Conservation (phyloP, 2,797 vertebrate genomes). For the Cercopithecus hamlyni region DNA sequence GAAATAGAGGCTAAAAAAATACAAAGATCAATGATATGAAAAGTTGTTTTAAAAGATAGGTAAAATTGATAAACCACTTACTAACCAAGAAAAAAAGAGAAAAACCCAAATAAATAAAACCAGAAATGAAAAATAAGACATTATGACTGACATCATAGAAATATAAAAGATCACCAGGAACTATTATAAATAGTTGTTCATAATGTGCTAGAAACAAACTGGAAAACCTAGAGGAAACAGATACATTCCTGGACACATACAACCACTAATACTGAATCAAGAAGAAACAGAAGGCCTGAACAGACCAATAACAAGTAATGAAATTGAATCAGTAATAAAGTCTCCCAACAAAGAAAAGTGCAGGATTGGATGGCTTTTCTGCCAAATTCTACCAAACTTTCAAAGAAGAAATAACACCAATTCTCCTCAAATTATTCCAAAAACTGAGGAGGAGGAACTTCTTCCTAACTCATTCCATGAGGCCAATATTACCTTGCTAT, state of each 20-base stretch:
- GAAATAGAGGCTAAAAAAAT: not conserved
- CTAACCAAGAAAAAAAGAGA: not conserved
- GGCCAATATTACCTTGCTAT: not conserved
- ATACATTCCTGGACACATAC: not conserved
- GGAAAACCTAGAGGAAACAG: not conserved
- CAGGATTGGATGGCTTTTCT: not conserved
- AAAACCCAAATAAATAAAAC: not conserved
- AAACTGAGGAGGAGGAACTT: not conserved
- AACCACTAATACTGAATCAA: not conserved
- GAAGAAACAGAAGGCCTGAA: not conserved
- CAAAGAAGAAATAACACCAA: not conserved
- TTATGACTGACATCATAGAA: not conserved
- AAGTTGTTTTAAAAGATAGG: not conserved
- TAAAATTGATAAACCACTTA: not conserved
- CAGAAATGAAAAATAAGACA: not conserved
- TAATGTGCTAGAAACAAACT: not conserved
- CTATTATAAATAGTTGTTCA: not conserved
- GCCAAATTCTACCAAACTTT: not conserved
- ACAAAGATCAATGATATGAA: not conserved
- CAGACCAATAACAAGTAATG: not conserved
- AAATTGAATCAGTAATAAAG: not conserved
- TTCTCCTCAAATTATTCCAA: not conserved
- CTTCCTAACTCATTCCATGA: not conserved
- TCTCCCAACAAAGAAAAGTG: not conserved
- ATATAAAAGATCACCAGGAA: not conserved